Evolutionary conservation across 2,888 invertebrate genomes (phyloP).

Genomic region (Pomacea canaliculata): DNA sequence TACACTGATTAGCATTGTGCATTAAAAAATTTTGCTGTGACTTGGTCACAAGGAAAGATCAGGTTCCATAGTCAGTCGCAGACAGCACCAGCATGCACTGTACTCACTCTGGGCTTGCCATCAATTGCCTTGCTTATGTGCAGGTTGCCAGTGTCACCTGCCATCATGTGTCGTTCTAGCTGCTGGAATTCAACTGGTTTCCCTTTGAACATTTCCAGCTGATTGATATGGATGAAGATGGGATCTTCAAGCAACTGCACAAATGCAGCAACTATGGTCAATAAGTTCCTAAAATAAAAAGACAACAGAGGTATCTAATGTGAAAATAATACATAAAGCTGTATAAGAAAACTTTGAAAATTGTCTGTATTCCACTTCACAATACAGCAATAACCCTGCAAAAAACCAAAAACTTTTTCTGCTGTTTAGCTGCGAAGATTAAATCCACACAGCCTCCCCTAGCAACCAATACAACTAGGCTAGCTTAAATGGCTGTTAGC

Average conservation of each 20-base stretch:
- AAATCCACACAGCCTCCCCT: no score
- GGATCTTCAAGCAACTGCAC: conserved; percentile 69
- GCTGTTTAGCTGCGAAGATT: no score
- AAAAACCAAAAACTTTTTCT: no score
- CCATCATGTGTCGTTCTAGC: conserved; percentile 64
- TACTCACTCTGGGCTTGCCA: conserved; percentile 29
- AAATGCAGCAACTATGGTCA: not conserved
- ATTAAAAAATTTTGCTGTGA: no score
- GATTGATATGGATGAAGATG: conserved; percentile 69
- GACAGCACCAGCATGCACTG: no score
- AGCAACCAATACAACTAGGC: no score
- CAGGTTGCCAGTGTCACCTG: conserved; percentile 51
- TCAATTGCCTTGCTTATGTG: conserved; percentile 23
- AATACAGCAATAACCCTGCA: no score
- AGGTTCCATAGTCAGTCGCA: no score
- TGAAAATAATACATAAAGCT: not conserved
- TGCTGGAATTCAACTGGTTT: conserved; percentile 64
- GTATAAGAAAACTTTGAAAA: not conserved
- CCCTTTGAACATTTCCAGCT: conserved; percentile 68
- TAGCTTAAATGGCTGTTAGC: no score
- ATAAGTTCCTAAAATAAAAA: not conserved
- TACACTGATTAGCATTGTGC: no score
- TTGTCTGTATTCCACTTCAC: no score
- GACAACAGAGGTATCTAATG: not conserved
- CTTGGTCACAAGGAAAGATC: no score